Evolutionary conservation across 2,113 vertebrate genomes (phyloP).

Genomic region (Sinocyclocheilus anshuiensis): DNA sequence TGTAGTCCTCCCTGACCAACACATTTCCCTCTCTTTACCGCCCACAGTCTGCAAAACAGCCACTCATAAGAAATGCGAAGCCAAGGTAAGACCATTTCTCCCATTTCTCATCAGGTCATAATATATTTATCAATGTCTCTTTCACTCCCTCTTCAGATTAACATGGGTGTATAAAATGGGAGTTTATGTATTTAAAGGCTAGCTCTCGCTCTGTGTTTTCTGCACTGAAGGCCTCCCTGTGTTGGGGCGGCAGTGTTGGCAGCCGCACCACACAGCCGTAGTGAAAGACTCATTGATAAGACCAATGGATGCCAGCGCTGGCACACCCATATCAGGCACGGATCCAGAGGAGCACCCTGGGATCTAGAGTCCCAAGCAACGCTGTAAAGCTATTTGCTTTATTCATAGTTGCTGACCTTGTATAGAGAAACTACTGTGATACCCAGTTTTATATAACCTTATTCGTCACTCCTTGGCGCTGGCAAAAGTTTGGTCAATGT

Average conservation of each 20-base stretch:
- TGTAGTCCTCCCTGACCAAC: not conserved
- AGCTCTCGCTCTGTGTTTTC: not conserved
- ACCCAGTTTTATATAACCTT: not conserved
- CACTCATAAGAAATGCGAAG: constrained; percentile 90
- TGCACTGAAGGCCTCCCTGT: constrained; percentile 46
- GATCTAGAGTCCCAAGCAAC: not conserved
- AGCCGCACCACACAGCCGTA: constrained; percentile 55
- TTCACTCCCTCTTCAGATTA: not conserved
- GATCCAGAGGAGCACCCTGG: constrained; percentile 21
- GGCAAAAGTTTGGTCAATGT: constrained; percentile 21
- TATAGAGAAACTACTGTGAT: not conserved
- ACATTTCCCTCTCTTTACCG: constrained; percentile 29
- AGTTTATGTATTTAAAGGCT: constrained; percentile 5
- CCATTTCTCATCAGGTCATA: not conserved
- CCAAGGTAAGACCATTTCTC: constrained; percentile 79
- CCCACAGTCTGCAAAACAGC: constrained; percentile 86
- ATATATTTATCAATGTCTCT: not conserved
- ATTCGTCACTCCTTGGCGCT: constrained; percentile 7
- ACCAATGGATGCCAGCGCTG: constrained; percentile 61
- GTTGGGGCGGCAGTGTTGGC: constrained; percentile 56
- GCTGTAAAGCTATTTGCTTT: not conserved
- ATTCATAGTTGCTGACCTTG: not conserved
- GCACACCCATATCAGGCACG: constrained; percentile 24
- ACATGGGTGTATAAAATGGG: not conserved
- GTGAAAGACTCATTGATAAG: constrained; percentile 76